These are phyloP conservation scores for Prionailurus viverrinus DNA, from an alignment of 2,113 vertebrate genomes.

Conservation along the genomic window DNA sequence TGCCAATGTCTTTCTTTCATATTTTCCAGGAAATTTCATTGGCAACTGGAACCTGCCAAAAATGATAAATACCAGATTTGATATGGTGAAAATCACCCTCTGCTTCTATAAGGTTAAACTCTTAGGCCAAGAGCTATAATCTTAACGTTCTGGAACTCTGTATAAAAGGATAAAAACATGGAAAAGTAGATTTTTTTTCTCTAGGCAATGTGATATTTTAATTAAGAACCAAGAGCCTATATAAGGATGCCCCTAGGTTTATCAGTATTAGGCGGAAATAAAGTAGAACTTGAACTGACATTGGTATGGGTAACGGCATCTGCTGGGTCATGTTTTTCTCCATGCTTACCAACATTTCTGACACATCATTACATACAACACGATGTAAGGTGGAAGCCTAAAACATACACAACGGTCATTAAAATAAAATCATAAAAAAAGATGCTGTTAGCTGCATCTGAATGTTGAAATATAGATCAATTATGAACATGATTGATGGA, in stretches of 20 bases:
- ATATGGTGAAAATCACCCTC: constrained; percentile 57
- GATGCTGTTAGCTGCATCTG: background rate
- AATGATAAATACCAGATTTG: constrained; percentile 66
- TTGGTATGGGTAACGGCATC: background rate
- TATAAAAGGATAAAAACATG: constrained; percentile 21
- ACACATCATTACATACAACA: background rate
- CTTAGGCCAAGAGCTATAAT: background rate
- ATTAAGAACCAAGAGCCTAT: background rate
- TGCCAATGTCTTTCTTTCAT: constrained; percentile 20
- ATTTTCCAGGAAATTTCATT: constrained; percentile 18
- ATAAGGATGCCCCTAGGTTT: background rate
- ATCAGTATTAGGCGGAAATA: constrained; percentile 3
- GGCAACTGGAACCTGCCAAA: constrained; percentile 42
- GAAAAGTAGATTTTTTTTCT: constrained; percentile 49
- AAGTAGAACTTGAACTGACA: background rate
- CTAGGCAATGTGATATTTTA: background rate
- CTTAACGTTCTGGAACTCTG: constrained; percentile 35
- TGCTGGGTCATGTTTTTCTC: background rate
- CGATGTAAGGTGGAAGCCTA: background rate
- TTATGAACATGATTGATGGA: background rate
- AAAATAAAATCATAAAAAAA: constrained; percentile 9
- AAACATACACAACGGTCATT: background rate
- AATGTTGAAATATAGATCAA: background rate
- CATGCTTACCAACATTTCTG: background rate
- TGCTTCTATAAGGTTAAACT: constrained; percentile 61